phyloP scores from a whole-genome alignment of 2,888 invertebrate genomes.

The Boloria selene region DNA sequence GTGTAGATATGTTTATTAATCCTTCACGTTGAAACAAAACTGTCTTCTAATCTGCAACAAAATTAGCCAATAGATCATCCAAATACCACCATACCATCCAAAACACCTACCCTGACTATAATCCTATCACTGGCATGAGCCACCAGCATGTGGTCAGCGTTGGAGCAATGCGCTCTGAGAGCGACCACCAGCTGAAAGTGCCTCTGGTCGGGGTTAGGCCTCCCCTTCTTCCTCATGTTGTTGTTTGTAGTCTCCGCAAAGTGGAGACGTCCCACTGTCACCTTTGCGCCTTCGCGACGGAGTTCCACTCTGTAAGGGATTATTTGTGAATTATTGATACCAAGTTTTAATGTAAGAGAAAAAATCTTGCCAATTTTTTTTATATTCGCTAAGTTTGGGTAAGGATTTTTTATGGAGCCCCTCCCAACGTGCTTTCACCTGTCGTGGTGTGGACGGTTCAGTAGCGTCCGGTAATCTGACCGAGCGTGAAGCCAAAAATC shows the following conservation, averaged over 20 bases:
- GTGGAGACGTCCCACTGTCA: slow-evolving; percentile 97
- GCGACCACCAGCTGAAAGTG: slow-evolving; percentile 98
- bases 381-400: not conserved
- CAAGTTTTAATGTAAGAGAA: too few relatives aligned
- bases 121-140: slow-evolving; percentile 97
- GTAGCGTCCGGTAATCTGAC: too few relatives aligned
- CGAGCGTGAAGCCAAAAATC: too few relatives aligned
- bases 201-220: slow-evolving; percentile 99
- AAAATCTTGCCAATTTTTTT: not conserved
- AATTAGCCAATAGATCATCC: slow-evolving; percentile 34
- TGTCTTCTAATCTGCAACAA: too few relatives aligned
- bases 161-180: slow-evolving; percentile 92
- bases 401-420: not conserved
- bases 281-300: slow-evolving; percentile 93
- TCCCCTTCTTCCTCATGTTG: slow-evolving; percentile 99
- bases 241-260: slow-evolving; percentile 99
- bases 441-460: too few relatives aligned
- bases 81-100: too few relatives aligned
- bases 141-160: slow-evolving; percentile 90
- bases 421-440: too few relatives aligned
- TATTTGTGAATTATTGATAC: too few relatives aligned
- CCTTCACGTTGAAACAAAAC: too few relatives aligned
- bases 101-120: slow-evolving; percentile 92
- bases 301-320: slow-evolving; percentile 86
- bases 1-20: too few relatives aligned